phyloP scores from a whole-genome alignment of 2,797 vertebrate genomes.

The Ispidina lecontei region DNA sequence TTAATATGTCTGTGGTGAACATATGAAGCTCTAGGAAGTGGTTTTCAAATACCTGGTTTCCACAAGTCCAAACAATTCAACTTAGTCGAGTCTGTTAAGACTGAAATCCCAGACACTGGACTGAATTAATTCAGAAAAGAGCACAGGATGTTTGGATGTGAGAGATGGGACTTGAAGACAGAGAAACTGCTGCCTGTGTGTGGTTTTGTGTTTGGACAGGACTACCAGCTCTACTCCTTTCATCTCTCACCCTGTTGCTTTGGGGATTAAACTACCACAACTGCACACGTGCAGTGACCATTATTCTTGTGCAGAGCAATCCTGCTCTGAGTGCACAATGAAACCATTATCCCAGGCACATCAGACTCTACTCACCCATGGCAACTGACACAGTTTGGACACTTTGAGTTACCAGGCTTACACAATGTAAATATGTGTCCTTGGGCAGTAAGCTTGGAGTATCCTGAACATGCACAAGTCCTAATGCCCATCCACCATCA shows the following conservation, averaged over 20 bases:
- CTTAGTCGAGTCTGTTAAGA: background rate
- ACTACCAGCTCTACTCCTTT: background rate
- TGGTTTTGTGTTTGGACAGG: background rate
- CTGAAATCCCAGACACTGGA: background rate
- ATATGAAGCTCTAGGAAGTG: background rate
- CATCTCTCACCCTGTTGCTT: background rate
- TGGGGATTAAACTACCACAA: background rate
- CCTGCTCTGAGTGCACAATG: rapidly evolving
- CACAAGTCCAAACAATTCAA: background rate
- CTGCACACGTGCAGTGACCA: background rate
- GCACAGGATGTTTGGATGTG: background rate
- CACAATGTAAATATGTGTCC: background rate
- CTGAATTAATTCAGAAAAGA: background rate
- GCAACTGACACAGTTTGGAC: background rate
- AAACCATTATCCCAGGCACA: background rate
- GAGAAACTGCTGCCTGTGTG: background rate
- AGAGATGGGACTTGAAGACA: background rate
- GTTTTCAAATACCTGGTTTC: background rate
- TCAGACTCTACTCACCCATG: background rate
- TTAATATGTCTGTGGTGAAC: background rate
- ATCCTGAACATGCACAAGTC: rapidly evolving
- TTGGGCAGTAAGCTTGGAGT: background rate
- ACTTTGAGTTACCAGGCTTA: background rate
- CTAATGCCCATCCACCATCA: background rate
- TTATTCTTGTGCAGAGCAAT: background rate